Evolutionary conservation across 2,113 vertebrate species (phyloP).

Genomic region (Tragelaphus strepsiceros): DNA sequence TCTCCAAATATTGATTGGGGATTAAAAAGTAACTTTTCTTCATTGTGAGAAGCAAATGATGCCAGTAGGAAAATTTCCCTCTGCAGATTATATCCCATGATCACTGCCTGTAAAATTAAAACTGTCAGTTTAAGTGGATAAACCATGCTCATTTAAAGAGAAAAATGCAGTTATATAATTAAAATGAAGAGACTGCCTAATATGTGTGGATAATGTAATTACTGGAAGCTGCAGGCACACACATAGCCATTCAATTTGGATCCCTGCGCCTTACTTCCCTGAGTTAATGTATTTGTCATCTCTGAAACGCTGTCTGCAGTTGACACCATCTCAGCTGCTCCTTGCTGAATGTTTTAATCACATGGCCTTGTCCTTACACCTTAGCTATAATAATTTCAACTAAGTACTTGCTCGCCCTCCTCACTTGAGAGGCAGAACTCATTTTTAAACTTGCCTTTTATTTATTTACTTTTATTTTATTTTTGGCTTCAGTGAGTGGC

Average conservation of each 20-base stretch:
- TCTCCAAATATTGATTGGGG: slow-evolving; percentile 82
- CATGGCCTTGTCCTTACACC: not conserved
- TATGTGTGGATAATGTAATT: slow-evolving; percentile 80
- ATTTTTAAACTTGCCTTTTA: not conserved
- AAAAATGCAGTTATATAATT: slow-evolving; percentile 82
- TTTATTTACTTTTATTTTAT: not conserved
- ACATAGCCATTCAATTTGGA: slow-evolving; percentile 38
- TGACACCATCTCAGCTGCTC: slow-evolving; percentile 12
- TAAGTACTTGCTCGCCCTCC: not conserved
- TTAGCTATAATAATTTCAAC: not conserved
- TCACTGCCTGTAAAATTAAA: slow-evolving; percentile 82
- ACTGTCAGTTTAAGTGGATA: slow-evolving; percentile 80
- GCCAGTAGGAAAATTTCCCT: slow-evolving; percentile 78
- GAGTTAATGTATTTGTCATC: slow-evolving; percentile 61
- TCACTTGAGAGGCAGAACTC: not conserved
- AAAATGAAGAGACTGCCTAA: slow-evolving; percentile 80
- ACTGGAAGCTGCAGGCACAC: slow-evolving; percentile 56
- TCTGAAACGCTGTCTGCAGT: not conserved
- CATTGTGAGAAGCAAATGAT: slow-evolving; percentile 81
- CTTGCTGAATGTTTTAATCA: slow-evolving; percentile 19
- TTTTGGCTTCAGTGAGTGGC: not conserved
- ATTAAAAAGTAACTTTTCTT: slow-evolving; percentile 82
- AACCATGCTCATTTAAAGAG: slow-evolving; percentile 80
- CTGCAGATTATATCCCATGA: slow-evolving; percentile 78
- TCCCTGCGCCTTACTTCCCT: slow-evolving; percentile 37